Evolutionary conservation across 2,113 vertebrate species (phyloP).

Genomic region (Lonchura striata): DNA sequence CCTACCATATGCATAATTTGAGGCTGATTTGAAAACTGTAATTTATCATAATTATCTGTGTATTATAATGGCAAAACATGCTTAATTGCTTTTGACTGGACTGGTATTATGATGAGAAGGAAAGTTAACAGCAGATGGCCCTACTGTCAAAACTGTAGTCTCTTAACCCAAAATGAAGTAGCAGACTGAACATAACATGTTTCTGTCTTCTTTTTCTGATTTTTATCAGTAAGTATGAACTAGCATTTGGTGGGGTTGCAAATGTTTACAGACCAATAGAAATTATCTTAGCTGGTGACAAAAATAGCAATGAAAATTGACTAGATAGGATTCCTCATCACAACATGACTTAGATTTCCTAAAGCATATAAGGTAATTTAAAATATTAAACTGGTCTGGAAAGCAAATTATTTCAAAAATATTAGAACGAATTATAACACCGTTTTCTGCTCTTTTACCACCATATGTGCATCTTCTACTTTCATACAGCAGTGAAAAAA

Average conservation of each 20-base stretch:
- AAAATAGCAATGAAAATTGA: constrained; percentile 57
- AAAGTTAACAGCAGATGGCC: constrained; percentile 79
- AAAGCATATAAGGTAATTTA: background rate
- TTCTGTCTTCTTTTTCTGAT: constrained; percentile 51
- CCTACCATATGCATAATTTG: constrained; percentile 75
- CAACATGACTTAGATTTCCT: constrained; percentile 20
- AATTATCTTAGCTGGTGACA: constrained; percentile 47
- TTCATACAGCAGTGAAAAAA: background rate
- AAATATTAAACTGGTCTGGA: background rate
- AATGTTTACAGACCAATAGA: constrained; percentile 60
- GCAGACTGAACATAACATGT: constrained; percentile 57
- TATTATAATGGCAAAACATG: constrained; percentile 77
- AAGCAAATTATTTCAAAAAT: background rate
- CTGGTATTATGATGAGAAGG: constrained; percentile 72
- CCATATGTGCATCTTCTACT: background rate
- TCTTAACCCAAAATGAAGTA: constrained; percentile 68
- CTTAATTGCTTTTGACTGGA: constrained; percentile 82
- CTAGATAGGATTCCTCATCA: constrained; percentile 10
- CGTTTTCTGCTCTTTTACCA: background rate
- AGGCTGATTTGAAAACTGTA: constrained; percentile 73
- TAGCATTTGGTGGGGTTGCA: constrained; percentile 69
- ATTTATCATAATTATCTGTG: constrained; percentile 83
- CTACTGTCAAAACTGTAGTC: constrained; percentile 72
- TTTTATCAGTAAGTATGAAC: constrained; percentile 54
- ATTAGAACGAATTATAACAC: background rate